A percentile compares a stretch with the other conserved stretches of the same genome.
Conservation (phyloP, 2,888 invertebrate species). For the Catocala nupta region DNA sequence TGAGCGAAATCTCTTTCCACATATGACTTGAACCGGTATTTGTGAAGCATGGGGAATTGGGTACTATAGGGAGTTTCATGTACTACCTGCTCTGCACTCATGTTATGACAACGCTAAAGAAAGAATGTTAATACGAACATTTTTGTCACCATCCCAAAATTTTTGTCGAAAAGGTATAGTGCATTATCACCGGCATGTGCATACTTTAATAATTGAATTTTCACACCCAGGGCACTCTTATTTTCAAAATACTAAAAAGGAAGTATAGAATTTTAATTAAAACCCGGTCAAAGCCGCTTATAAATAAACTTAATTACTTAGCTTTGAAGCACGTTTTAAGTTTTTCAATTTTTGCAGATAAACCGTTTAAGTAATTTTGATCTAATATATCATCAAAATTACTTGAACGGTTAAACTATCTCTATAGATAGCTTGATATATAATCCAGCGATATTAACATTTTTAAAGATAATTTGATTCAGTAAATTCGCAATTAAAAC, state of each 20-base stretch:
- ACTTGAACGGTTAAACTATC: no score
- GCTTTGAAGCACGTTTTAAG: no score
- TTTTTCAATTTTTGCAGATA: no score
- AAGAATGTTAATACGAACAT: constrained; percentile 62
- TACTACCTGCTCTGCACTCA: constrained; percentile 74
- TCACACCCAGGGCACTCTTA: background rate
- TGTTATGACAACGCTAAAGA: constrained; percentile 59
- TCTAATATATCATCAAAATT: no score
- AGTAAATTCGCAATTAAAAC: no score
- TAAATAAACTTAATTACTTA: no score
- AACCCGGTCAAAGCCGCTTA: background rate
- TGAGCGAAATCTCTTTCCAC: constrained; percentile 5
- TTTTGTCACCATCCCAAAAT: constrained; percentile 56
- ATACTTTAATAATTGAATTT: constrained; percentile 12
- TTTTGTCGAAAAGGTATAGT: constrained; percentile 27
- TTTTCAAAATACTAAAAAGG: background rate
- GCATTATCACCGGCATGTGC: constrained; percentile 15
- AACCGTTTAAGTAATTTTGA: no score
- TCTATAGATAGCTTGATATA: no score
- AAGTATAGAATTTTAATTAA: background rate
- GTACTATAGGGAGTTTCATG: constrained; percentile 63
- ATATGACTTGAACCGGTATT: constrained; percentile 50
- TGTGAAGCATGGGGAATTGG: constrained; percentile 58
- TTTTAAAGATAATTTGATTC: no score
- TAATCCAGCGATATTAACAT: no score